Evolutionary conservation across 2,797 vertebrate species (phyloP).

Genomic region (Argya squamiceps): DNA sequence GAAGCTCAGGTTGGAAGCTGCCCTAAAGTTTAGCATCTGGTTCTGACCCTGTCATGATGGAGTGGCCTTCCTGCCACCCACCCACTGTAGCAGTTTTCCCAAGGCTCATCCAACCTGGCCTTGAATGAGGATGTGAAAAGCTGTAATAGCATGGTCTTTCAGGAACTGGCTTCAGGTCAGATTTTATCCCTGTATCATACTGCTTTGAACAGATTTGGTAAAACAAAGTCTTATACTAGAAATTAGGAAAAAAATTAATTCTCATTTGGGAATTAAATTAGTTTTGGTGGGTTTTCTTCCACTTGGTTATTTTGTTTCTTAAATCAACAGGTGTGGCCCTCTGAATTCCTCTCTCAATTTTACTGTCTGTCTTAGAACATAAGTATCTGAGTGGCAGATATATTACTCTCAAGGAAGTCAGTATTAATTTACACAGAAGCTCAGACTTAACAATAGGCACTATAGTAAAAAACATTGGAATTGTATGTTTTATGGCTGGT

Average conservation of each 20-base stretch:
- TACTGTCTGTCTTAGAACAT: not conserved
- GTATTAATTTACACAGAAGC: not conserved
- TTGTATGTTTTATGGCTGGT: not conserved
- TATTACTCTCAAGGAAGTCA: not conserved
- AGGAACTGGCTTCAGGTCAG: not conserved
- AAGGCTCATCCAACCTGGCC: not conserved
- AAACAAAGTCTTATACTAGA: not conserved
- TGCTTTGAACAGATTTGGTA: not conserved
- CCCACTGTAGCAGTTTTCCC: not conserved
- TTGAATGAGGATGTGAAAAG: not conserved
- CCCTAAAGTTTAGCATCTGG: not conserved
- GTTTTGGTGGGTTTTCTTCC: not conserved
- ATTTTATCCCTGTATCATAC: not conserved
- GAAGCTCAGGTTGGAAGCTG: not conserved
- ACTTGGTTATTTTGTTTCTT: not conserved
- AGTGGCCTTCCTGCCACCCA: not conserved
- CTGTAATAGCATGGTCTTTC: not conserved
- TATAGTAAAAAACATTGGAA: not conserved
- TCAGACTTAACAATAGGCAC: not conserved
- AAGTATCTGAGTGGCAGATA: not conserved
- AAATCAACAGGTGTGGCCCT: not conserved
- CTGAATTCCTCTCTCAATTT: not conserved
- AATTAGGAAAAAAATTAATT: not conserved
- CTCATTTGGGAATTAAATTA: not conserved
- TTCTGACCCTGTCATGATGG: not conserved